A percentile compares a stretch with the other conserved stretches of the same genome.
Evolutionary conservation across 2,113 vertebrate genomes (phyloP).

Genomic region (Pteronura brasiliensis): DNA sequence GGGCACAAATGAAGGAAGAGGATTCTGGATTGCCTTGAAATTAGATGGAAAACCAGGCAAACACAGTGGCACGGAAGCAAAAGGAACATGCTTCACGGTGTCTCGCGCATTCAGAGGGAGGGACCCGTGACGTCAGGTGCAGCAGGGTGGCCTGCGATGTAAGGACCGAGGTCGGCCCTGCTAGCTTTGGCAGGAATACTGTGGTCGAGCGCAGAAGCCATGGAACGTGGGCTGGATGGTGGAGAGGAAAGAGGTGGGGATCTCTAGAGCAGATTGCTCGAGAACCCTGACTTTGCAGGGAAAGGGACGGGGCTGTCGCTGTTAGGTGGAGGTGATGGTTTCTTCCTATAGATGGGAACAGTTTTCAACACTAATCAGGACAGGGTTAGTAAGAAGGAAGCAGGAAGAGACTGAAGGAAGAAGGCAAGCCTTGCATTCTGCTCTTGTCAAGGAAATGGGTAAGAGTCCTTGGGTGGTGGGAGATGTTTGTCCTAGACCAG

Average conservation of each 20-base stretch:
- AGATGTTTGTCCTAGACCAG: not conserved
- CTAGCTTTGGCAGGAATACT: not conserved
- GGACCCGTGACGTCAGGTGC: rapidly evolving
- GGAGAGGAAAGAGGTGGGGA: not conserved
- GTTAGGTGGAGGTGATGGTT: not conserved
- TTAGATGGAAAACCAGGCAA: not conserved
- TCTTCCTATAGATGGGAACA: not conserved
- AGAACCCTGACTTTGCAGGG: not conserved
- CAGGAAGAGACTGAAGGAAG: not conserved
- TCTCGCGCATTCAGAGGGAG: rapidly evolving
- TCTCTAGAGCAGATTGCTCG: rapidly evolving
- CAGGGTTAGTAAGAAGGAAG: not conserved
- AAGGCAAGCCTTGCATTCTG: rapidly evolving
- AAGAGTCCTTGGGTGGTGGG: not conserved
- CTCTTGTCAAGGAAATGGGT: not conserved
- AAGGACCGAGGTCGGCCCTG: not conserved
- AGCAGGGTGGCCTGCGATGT: rapidly evolving
- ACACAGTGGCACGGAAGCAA: rapidly evolving
- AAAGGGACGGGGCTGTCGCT: rapidly evolving
- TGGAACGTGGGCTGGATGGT: not conserved
- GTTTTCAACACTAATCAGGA: not conserved
- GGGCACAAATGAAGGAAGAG: not conserved
- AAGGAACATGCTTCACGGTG: rapidly evolving
- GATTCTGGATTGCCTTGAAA: not conserved
- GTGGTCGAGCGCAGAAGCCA: not conserved